phyloP scores from a whole-genome alignment of 2,113 vertebrate species.

The Micronycteris hirsuta region DNA sequence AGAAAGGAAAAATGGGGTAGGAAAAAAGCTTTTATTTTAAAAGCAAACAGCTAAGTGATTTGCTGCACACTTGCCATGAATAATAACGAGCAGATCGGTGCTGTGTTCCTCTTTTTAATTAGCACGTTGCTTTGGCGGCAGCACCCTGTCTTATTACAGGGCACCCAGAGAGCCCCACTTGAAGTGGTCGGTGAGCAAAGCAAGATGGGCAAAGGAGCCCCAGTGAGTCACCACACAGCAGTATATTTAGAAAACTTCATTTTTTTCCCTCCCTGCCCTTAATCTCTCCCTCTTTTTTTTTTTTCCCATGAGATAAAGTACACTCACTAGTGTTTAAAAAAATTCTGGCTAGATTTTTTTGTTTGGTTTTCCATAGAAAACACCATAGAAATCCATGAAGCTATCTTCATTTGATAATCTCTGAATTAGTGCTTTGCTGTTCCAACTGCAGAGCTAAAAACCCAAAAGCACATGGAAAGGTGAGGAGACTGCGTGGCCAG shows the following conservation, averaged over 20 bases:
- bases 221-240: not conserved
- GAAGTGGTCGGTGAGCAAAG: slow-evolving; percentile 26
- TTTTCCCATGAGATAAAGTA: not conserved
- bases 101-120: slow-evolving; percentile 73
- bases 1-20: not conserved
- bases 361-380: not conserved
- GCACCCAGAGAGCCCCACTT: slow-evolving; percentile 13
- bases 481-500: not conserved
- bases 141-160: slow-evolving; percentile 50
- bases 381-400: not conserved
- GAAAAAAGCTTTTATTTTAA: slow-evolving; percentile 72
- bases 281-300: fast-evolving
- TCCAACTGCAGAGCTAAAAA: not conserved
- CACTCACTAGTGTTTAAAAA: not conserved
- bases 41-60: slow-evolving; percentile 77
- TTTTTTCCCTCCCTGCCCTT: not conserved
- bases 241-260: not conserved
- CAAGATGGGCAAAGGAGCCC: not conserved
- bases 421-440: not conserved
- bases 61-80: slow-evolving; percentile 73
- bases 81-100: slow-evolving; percentile 69
- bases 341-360: not conserved
- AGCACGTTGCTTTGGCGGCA: slow-evolving; percentile 49
- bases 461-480: not conserved
- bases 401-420: not conserved